phyloP scores from a whole-genome alignment of 1,140 invertebrate genomes.

The Papilio glaucus region DNA sequence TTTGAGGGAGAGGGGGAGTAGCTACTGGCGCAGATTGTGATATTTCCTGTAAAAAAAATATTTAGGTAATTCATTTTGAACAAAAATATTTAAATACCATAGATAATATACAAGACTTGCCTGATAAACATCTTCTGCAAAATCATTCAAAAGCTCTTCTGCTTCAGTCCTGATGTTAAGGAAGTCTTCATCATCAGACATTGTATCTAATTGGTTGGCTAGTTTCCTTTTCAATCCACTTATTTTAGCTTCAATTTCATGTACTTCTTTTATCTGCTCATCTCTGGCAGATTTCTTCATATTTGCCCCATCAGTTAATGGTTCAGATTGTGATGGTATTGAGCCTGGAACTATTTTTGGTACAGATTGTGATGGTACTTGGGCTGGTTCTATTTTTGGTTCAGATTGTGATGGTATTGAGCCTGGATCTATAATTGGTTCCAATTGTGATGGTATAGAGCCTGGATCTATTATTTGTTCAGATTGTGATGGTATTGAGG shows the following conservation, averaged over 20 bases:
- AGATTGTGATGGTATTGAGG: conserved; percentile 64
- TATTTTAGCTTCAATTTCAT: conserved; percentile 84
- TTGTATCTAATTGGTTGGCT: conserved; percentile 80
- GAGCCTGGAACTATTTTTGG: conserved; percentile 54
- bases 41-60: conserved; percentile 65
- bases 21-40: conserved; percentile 56
- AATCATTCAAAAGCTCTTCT: conserved; percentile 85
- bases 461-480: conserved; percentile 51
- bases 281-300: conserved; percentile 48
- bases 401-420: conserved; percentile 64
- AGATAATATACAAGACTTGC: conserved; percentile 45
- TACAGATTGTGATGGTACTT: conserved; percentile 62
- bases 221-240: conserved; percentile 83
- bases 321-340: conserved; percentile 60
- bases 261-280: conserved; percentile 78
- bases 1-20: conserved; percentile 58
- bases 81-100: neutral
- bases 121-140: conserved; percentile 79
- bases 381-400: conserved; percentile 79
- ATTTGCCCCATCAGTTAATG: neutral
- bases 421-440: conserved; percentile 73
- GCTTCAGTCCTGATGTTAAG: conserved; percentile 85
- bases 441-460: conserved; percentile 64
- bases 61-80: neutral
- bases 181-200: conserved; percentile 85